Conservation (phyloP, 2,113 vertebrate genomes). For the Lycaon pictus region DNA sequence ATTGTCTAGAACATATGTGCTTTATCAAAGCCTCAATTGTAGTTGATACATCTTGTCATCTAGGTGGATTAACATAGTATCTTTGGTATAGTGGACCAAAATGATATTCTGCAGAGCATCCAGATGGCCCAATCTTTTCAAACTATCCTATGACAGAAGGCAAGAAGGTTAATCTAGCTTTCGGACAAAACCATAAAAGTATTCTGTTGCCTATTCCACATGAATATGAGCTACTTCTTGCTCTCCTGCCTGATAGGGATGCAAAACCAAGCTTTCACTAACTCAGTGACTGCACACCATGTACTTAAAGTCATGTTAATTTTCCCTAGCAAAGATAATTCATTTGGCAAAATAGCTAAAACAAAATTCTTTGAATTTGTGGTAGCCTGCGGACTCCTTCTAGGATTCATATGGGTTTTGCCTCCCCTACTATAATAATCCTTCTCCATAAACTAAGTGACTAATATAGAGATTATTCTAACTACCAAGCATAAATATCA, state of each 20-base stretch:
- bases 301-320: background rate
- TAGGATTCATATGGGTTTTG: background rate
- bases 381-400: background rate
- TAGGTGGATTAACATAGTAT: background rate
- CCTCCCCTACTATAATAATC: background rate
- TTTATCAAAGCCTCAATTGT: background rate
- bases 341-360: background rate
- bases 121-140: background rate
- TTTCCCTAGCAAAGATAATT: background rate
- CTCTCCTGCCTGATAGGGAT: background rate
- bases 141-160: background rate
- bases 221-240: background rate
- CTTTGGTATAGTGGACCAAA: background rate
- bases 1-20: background rate
- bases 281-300: background rate
- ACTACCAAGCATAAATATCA: background rate
- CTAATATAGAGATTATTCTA: background rate
- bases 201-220: background rate
- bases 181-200: background rate
- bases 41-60: background rate
- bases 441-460: background rate
- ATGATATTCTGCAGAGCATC: background rate
- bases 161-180: background rate
- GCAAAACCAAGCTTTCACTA: background rate
- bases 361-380: background rate